Evolutionary conservation across 2,888 invertebrate species (phyloP).

Genomic region (Pseudococcus jackbeardsleyi): DNA sequence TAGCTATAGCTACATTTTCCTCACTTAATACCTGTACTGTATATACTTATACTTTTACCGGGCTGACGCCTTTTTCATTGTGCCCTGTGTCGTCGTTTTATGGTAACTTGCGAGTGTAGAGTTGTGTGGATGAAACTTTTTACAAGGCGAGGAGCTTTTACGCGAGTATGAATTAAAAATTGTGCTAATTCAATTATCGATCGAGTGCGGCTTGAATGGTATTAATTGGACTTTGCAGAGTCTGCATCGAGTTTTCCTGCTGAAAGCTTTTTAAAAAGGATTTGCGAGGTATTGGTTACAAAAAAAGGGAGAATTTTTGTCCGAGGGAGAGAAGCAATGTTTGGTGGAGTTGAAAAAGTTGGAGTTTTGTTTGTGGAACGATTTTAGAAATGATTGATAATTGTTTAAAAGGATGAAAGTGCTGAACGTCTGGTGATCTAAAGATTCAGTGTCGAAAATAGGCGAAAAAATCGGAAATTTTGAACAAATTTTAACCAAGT

Average conservation of each 20-base stretch:
- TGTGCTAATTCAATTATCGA: conserved; percentile 17
- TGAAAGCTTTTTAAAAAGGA: conserved; percentile 13
- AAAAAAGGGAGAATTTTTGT: neutral
- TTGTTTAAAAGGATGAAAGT: too few relatives aligned
- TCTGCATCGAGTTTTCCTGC: neutral
- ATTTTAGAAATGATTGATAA: too few relatives aligned
- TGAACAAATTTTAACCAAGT: too few relatives aligned
- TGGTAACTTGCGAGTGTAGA: neutral
- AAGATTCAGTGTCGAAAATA: too few relatives aligned
- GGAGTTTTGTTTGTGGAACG: too few relatives aligned
- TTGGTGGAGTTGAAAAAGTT: too few relatives aligned
- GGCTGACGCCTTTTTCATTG: neutral
- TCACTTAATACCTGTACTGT: neutral
- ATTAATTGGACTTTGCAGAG: conserved; percentile 10
- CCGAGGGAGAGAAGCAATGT: too few relatives aligned
- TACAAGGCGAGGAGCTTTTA: neutral
- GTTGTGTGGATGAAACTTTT: neutral
- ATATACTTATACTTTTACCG: neutral
- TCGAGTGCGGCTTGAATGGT: neutral
- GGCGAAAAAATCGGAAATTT: too few relatives aligned
- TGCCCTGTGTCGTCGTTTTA: conserved; percentile 1
- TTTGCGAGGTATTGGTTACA: neutral
- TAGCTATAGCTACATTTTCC: conserved; percentile 14
- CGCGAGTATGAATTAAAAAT: conserved; percentile 22
- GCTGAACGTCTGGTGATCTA: too few relatives aligned